phyloP scores from a whole-genome alignment of 2,888 invertebrate species.

The Tachystola acroxantha region DNA sequence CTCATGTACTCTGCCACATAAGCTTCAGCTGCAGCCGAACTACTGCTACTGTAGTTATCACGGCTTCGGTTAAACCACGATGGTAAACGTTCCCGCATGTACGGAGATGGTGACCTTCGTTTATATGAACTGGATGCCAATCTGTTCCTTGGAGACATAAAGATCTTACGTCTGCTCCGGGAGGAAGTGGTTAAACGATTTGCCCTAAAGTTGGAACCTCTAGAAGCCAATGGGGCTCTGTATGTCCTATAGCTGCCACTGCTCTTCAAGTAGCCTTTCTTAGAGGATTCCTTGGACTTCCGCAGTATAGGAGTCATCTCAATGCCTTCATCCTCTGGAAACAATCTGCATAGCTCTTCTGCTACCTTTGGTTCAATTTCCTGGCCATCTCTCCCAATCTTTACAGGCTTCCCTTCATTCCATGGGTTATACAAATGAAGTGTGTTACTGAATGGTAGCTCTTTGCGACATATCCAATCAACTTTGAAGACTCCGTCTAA shows the following conservation, averaged over 20 bases:
- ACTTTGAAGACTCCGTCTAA: slow-evolving; percentile 97
- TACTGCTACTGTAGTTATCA: slow-evolving; percentile 54
- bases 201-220: slow-evolving; percentile 65
- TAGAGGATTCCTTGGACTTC: slow-evolving; percentile 90
- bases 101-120: slow-evolving; percentile 79
- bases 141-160: slow-evolving; percentile 81
- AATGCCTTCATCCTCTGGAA: slow-evolving; percentile 94
- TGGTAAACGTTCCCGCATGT: slow-evolving; percentile 78
- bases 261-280: slow-evolving; percentile 77
- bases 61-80: slow-evolving; percentile 80
- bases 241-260: slow-evolving; percentile 70
- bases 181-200: slow-evolving; percentile 71
- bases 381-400: slow-evolving; percentile 99
- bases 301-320: slow-evolving; percentile 93
- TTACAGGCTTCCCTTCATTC: slow-evolving; percentile 99
- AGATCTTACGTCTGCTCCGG: slow-evolving; percentile 80
- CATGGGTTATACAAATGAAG: slow-evolving; percentile 97
- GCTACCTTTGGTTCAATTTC: slow-evolving; percentile 98
- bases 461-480: slow-evolving; percentile 98
- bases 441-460: slow-evolving; percentile 94
- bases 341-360: slow-evolving; percentile 94
- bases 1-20: slow-evolving; percentile 94
- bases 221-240: slow-evolving; percentile 62
- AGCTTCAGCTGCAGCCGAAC: slow-evolving; percentile 86
- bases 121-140: slow-evolving; percentile 72